Percentiles rank a stretch among this genome's conserved stretches.
phyloP scores from a whole-genome alignment of 2,113 vertebrate genomes.

The Nycticryphes semicollaris region DNA sequence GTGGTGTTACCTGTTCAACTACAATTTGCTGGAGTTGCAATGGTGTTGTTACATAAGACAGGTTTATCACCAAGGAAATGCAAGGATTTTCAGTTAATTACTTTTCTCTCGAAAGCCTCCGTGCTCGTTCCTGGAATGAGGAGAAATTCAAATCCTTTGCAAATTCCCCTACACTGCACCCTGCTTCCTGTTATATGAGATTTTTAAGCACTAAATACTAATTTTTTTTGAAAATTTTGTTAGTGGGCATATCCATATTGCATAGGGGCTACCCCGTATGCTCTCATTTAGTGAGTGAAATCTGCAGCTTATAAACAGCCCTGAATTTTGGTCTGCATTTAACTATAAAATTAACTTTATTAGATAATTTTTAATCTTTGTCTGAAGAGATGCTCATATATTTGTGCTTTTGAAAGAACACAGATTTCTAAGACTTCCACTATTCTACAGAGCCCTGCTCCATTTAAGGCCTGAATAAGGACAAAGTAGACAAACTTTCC shows the following conservation, averaged over 20 bases:
- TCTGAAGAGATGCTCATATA: not conserved
- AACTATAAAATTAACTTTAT: not conserved
- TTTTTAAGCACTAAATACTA: not conserved
- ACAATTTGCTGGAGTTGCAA: not conserved
- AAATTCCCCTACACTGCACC: not conserved
- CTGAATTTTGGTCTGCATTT: not conserved
- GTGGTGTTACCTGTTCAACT: not conserved
- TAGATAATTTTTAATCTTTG: not conserved
- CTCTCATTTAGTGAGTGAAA: not conserved
- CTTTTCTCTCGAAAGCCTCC: not conserved
- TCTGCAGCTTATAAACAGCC: not conserved
- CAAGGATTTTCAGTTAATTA: not conserved
- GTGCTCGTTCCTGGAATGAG: not conserved
- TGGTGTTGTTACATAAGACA: not conserved
- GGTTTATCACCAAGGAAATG: not conserved
- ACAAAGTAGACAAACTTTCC: not conserved
- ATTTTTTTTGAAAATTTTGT: not conserved
- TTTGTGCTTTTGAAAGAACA: not conserved
- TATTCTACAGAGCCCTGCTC: not conserved
- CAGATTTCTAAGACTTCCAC: not conserved
- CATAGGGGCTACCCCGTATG: not conserved
- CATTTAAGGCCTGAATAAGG: not conserved
- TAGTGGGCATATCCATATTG: not conserved
- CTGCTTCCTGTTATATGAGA: not conserved
- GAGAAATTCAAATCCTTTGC: not conserved